Conservation (phyloP, 2,113 vertebrate species). For the Tinamus guttatus region DNA sequence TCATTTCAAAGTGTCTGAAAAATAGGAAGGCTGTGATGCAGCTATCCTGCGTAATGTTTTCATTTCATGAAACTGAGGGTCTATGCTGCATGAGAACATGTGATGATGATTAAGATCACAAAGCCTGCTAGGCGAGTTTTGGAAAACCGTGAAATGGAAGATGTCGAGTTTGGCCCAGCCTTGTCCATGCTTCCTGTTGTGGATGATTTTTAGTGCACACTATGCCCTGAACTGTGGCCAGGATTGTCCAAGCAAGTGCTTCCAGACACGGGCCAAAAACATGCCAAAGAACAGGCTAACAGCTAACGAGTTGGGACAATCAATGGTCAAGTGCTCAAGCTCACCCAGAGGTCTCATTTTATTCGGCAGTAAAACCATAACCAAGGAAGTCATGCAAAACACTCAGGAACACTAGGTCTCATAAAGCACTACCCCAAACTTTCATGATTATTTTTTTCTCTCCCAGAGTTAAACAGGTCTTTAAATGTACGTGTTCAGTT, state of each 20-base stretch:
- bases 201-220: neutral
- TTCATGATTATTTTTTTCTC: neutral
- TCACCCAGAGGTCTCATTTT: neutral
- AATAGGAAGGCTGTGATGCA: neutral
- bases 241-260: neutral
- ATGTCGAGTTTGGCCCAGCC: fast-evolving
- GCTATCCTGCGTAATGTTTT: neutral
- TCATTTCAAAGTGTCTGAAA: neutral
- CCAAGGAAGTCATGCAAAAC: neutral
- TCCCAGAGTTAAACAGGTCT: neutral
- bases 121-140: neutral
- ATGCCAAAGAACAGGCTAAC: neutral
- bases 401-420: neutral
- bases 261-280: neutral
- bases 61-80: neutral
- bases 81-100: fast-evolving
- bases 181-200: neutral
- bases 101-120: neutral
- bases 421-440: neutral
- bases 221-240: neutral
- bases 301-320: neutral
- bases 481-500: neutral
- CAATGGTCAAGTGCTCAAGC: neutral
- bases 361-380: neutral
- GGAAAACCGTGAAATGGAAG: neutral